These are phyloP conservation scores for Drosophila tani DNA, from an alignment of 1,140 invertebrate genomes.

Conservation along the genomic window DNA sequence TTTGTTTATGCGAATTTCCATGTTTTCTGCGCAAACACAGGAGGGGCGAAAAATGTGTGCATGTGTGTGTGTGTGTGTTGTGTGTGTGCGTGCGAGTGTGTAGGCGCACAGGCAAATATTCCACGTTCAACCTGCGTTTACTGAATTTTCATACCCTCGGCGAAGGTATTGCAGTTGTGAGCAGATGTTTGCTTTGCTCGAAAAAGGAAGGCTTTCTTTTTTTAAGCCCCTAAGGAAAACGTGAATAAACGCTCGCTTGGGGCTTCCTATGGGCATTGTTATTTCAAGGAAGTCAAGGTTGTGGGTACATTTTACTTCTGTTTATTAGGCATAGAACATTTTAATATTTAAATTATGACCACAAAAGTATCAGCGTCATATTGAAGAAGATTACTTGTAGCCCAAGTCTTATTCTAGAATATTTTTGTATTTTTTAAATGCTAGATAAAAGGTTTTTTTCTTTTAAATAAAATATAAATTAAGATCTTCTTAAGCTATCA, in stretches of 20 bases:
- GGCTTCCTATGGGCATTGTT: background rate
- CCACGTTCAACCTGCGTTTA: conserved; percentile 54
- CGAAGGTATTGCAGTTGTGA: conserved; percentile 16
- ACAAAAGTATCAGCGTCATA: too few species aligned
- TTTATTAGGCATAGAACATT: background rate
- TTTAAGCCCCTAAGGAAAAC: conserved; percentile 9
- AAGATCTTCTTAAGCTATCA: too few species aligned
- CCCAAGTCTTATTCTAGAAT: too few species aligned
- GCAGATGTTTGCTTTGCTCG: conserved; percentile 16
- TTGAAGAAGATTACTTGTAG: background rate
- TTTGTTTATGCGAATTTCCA: conserved; percentile 75
- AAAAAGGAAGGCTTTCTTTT: background rate
- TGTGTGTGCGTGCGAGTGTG: conserved; percentile 14
- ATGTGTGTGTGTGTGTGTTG: background rate
- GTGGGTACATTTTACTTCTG: background rate
- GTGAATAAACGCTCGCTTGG: background rate
- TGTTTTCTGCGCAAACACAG: conserved; percentile 32
- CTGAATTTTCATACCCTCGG: conserved; percentile 37
- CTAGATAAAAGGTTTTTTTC: too few species aligned
- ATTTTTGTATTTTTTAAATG: too few species aligned
- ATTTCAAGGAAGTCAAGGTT: background rate
- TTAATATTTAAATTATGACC: background rate
- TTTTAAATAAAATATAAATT: too few species aligned
- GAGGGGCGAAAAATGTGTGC: background rate
- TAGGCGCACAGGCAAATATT: conserved; percentile 39